Conservation (phyloP, 2,888 invertebrate genomes). For the Chaetogeoica ovagalla region DNA sequence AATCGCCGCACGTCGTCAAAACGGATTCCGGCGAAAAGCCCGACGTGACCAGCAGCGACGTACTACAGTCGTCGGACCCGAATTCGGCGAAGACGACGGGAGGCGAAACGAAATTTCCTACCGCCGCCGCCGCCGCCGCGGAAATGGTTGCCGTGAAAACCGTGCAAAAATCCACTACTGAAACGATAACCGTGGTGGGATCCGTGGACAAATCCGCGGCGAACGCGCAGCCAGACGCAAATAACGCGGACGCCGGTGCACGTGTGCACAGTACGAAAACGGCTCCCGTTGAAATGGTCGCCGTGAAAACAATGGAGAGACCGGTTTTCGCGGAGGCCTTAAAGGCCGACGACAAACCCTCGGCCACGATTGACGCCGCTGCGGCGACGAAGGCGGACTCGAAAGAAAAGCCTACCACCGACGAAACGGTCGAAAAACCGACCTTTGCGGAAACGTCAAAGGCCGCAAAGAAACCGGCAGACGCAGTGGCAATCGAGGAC, state of each 20-base stretch:
- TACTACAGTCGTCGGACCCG: background rate
- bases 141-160: background rate
- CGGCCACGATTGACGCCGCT: background rate
- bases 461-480: background rate
- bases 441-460: too few species aligned
- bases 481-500: background rate
- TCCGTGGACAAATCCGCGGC: too few species aligned
- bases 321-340: too few species aligned
- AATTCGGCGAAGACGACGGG: background rate
- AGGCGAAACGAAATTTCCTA: background rate
- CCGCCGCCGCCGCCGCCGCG: background rate
- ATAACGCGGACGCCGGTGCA: background rate
- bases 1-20: background rate
- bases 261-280: too few species aligned
- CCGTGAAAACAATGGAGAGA: too few species aligned
- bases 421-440: background rate
- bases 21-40: slow-evolving; percentile 1
- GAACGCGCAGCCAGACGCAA: too few species aligned
- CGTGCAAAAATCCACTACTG: background rate
- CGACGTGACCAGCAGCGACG: background rate
- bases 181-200: background rate
- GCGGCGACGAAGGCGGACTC: background rate
- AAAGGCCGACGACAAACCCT: background rate
- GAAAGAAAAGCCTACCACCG: background rate
- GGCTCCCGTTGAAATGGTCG: background rate